phyloP scores from a whole-genome alignment of 2,797 vertebrate genomes.

The Esox masquinongy region DNA sequence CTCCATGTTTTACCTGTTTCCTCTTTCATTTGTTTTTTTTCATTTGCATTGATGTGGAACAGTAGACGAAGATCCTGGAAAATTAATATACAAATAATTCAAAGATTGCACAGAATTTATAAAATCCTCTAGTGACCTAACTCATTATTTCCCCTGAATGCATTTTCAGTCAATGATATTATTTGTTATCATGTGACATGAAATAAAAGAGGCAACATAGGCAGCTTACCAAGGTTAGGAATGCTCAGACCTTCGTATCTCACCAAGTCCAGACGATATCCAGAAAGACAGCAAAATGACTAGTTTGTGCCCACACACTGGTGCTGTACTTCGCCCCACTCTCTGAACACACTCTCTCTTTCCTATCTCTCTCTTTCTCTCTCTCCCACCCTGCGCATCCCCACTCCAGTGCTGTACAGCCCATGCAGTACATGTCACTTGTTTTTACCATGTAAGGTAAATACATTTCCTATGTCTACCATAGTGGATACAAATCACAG shows the following conservation, averaged over 20 bases:
- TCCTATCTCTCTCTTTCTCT: not conserved
- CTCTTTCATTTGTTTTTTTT: slow-evolving; percentile 25
- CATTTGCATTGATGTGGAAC: slow-evolving; percentile 27
- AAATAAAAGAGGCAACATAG: not conserved
- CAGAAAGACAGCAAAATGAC: slow-evolving; percentile 39
- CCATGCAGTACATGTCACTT: not conserved
- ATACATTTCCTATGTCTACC: not conserved
- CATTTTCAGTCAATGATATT: not conserved
- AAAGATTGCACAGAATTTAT: slow-evolving; percentile 19
- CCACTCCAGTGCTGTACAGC: not conserved
- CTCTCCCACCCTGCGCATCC: not conserved
- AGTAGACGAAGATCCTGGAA: slow-evolving; percentile 35
- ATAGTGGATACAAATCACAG: not conserved
- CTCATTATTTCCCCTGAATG: not conserved
- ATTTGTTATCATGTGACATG: not conserved
- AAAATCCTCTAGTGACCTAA: not conserved
- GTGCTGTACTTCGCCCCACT: slow-evolving; percentile 37
- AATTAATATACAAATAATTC: not conserved
- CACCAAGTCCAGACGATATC: slow-evolving; percentile 42
- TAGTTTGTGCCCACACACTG: slow-evolving; percentile 29
- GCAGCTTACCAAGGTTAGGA: slow-evolving; percentile 61
- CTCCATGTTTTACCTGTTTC: slow-evolving; percentile 53
- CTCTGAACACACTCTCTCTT: slow-evolving; percentile 10
- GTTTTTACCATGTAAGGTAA: not conserved
- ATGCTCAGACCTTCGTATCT: slow-evolving; percentile 21